Conservation (phyloP, 2,113 vertebrate species). For the Polypterus senegalus region DNA sequence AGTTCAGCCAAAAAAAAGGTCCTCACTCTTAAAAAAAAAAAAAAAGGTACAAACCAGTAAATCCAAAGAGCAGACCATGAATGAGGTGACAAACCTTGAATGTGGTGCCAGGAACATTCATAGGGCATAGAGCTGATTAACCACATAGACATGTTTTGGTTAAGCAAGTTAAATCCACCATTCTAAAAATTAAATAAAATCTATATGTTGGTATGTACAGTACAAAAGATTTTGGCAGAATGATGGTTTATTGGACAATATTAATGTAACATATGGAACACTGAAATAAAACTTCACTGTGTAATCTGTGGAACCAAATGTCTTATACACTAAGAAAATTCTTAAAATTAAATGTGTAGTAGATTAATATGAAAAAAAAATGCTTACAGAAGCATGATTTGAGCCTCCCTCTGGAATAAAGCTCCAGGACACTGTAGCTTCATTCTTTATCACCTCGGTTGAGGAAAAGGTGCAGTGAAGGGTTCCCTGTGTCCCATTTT, state of each 20-base stretch:
- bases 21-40: too few species aligned
- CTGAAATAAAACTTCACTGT: not conserved
- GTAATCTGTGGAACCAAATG: not conserved
- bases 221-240: not conserved
- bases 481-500: constrained; percentile 71
- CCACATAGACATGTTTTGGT: too few species aligned
- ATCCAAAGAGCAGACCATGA: too few species aligned
- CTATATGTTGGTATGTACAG: not conserved
- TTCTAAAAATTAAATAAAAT: too few species aligned
- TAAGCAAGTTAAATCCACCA: too few species aligned
- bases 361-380: not conserved
- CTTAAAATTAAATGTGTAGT: not conserved
- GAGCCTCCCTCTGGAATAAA: constrained; percentile 56
- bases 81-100: too few species aligned
- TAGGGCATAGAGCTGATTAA: too few species aligned
- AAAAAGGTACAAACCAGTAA: too few species aligned
- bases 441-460: constrained; percentile 46
- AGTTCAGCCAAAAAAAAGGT: too few species aligned
- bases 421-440: constrained; percentile 63
- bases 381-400: constrained; percentile 45
- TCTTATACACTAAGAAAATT: not conserved
- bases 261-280: not conserved
- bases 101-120: too few species aligned
- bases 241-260: not conserved
- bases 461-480: constrained; percentile 75